phyloP scores from a whole-genome alignment of 1,140 invertebrate genomes.

The Drosophila asahinai region DNA sequence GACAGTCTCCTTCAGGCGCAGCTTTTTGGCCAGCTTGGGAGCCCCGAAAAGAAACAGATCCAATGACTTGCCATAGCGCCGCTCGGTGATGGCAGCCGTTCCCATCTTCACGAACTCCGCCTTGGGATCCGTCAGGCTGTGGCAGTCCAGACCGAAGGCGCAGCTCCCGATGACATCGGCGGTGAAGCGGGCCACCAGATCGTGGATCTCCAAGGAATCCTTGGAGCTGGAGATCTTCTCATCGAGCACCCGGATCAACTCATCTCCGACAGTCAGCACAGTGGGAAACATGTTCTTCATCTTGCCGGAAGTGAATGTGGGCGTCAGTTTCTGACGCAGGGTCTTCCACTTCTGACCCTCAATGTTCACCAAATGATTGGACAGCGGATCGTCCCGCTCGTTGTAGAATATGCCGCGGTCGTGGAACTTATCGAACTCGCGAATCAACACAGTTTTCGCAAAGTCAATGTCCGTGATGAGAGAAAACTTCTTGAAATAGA shows the following conservation, averaged over 20 bases:
- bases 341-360: conserved; percentile 86
- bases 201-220: conserved; percentile 48
- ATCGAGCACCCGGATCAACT: conserved; percentile 36
- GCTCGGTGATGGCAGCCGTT: conserved; percentile 15
- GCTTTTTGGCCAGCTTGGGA: conserved; percentile 33
- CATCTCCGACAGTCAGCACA: conserved; percentile 58
- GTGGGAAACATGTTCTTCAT: conserved; percentile 86
- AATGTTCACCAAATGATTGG: conserved; percentile 84
- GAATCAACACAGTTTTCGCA: conserved; percentile 86
- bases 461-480: conserved; percentile 65
- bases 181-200: conserved; percentile 70
- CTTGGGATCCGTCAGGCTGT: conserved; percentile 85
- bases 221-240: not conserved
- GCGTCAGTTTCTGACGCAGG: conserved; percentile 86
- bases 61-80: conserved; percentile 21
- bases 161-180: conserved; percentile 86
- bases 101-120: conserved; percentile 85
- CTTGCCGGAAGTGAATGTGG: conserved; percentile 87
- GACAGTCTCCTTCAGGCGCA: conserved; percentile 52
- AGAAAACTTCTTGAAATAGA: conserved; percentile 21
- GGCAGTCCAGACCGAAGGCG: conserved; percentile 88
- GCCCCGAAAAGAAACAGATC: conserved; percentile 42
- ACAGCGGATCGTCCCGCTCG: conserved; percentile 85
- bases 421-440: conserved; percentile 86
- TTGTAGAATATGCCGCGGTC: conserved; percentile 85